phyloP scores from a whole-genome alignment of 2,113 vertebrate species.

The Lampris megalopsis region DNA sequence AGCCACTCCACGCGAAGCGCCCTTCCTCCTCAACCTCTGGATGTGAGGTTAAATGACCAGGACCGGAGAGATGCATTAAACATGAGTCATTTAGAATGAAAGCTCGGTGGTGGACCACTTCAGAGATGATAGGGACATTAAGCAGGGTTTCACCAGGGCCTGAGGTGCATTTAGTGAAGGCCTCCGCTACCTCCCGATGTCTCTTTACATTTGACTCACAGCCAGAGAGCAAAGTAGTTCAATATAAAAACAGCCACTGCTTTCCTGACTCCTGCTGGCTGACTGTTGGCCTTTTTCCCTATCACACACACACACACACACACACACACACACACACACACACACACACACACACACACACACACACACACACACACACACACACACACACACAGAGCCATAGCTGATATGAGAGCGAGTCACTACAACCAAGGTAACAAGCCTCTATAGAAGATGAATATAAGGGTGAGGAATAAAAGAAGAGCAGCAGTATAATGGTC shows the following conservation, averaged over 20 bases:
- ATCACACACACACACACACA: neutral
- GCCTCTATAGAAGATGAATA: no score
- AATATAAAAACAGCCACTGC: constrained; percentile 55
- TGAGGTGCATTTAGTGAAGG: constrained; percentile 80
- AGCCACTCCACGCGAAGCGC: constrained; percentile 1
- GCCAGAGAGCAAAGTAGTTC: constrained; percentile 53
- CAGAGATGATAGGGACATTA: constrained; percentile 81
- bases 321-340: neutral
- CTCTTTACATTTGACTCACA: constrained; percentile 64
- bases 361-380: neutral
- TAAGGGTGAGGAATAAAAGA: no score
- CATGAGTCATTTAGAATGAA: constrained; percentile 77
- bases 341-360: neutral
- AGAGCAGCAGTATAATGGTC: no score
- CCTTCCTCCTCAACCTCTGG: constrained; percentile 56
- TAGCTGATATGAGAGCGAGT: no score
- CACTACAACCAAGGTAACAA: no score
- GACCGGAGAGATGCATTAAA: constrained; percentile 79
- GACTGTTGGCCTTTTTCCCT: constrained; percentile 14
- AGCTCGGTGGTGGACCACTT: constrained; percentile 67
- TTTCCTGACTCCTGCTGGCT: constrained; percentile 36
- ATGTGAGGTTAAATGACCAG: constrained; percentile 78
- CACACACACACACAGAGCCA: no score
- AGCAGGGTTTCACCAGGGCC: constrained; percentile 72
- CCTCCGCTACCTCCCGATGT: constrained; percentile 50